Percentiles rank a stretch among this genome's conserved stretches.
Evolutionary conservation across 35 echinoderm and acorn worm species (phyloP).

Genomic region (Apostichopus parvimensis): DNA sequence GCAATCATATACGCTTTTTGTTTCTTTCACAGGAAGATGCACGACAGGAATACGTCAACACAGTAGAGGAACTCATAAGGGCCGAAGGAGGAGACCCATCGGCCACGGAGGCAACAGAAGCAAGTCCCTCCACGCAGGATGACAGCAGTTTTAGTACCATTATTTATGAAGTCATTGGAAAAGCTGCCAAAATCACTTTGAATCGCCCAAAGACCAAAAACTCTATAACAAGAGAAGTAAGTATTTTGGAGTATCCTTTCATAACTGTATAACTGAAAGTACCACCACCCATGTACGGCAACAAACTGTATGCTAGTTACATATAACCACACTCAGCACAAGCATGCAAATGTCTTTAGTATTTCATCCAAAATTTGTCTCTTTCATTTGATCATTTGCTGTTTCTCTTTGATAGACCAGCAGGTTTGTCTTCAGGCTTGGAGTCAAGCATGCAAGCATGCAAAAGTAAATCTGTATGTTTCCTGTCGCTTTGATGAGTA

Average conservation of each 20-base stretch:
- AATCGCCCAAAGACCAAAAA: conserved; percentile 88
- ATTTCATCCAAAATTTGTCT: too few species aligned
- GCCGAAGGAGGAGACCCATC: conserved; percentile 52
- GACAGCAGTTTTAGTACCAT: conserved; percentile 41
- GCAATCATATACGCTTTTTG: neutral
- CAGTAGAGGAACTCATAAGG: conserved; percentile 64
- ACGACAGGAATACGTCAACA: conserved; percentile 74
- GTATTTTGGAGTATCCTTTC: neutral
- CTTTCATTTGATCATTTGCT: too few species aligned
- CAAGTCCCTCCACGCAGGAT: conserved; percentile 10
- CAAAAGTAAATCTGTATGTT: too few species aligned
- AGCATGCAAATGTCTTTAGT: too few species aligned
- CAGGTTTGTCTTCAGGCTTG: too few species aligned
- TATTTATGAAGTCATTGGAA: conserved; percentile 51
- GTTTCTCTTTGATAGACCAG: too few species aligned
- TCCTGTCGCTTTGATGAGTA: too few species aligned
- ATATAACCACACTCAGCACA: too few species aligned
- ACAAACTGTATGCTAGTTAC: too few species aligned
- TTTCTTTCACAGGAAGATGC: conserved; percentile 75
- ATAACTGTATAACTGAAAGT: too few species aligned
- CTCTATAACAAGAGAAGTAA: conserved; percentile 68
- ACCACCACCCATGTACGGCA: too few species aligned
- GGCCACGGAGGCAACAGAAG: conserved; percentile 14
- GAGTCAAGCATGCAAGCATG: too few species aligned
- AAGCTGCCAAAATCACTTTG: conserved; percentile 73